phyloP scores from a whole-genome alignment of 2,797 vertebrate genomes.

The Protonibea diacanthus region DNA sequence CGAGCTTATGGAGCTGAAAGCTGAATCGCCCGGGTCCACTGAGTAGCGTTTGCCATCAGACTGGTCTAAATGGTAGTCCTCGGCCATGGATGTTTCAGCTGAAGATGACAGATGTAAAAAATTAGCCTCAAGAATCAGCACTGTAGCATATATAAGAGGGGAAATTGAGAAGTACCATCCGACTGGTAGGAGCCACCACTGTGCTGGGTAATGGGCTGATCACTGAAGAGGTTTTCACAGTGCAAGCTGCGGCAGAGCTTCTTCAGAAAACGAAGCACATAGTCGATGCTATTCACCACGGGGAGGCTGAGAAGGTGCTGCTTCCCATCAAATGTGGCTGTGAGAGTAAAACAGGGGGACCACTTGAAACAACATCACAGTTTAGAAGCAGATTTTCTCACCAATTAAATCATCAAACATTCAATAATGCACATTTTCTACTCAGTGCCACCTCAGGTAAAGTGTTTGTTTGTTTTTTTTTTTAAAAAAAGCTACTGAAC shows the following conservation, averaged over 20 bases:
- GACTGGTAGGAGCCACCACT: constrained; percentile 78
- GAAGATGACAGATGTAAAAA: constrained; percentile 17
- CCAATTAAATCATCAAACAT: constrained; percentile 24
- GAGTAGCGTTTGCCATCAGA: constrained; percentile 84
- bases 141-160: background rate
- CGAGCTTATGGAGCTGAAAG: constrained; percentile 86
- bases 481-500: constrained; percentile 40
- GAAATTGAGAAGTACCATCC: constrained; percentile 72
- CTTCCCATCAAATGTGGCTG: constrained; percentile 96
- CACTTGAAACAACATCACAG: constrained; percentile 40
- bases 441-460: constrained; percentile 34
- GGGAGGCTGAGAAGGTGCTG: constrained; percentile 95
- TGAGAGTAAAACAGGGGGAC: constrained; percentile 60
- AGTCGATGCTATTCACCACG: constrained; percentile 96
- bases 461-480: background rate
- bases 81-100: constrained; percentile 87
- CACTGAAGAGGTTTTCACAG: constrained; percentile 98
- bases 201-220: constrained; percentile 91
- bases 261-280: constrained; percentile 96
- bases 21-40: constrained; percentile 83
- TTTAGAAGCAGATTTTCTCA: background rate
- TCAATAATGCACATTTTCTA: constrained; percentile 4
- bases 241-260: constrained; percentile 95
- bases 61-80: constrained; percentile 87
- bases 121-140: background rate